Evolutionary conservation across 2,113 vertebrate species (phyloP).

Genomic region (Corythoichthys haematopterus): DNA sequence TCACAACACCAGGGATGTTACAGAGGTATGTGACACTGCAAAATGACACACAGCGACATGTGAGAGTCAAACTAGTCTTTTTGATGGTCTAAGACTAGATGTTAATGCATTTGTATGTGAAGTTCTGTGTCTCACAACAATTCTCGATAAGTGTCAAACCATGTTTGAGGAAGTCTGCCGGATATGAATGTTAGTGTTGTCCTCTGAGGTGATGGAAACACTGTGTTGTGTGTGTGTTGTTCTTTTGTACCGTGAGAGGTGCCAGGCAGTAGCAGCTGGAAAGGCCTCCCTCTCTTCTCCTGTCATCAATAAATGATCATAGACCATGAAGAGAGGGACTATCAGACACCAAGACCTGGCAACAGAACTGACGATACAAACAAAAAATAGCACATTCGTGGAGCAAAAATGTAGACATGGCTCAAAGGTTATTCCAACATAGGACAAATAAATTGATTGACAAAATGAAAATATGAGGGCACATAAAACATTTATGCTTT

Average conservation of each 20-base stretch:
- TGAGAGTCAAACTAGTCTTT: constrained; percentile 20
- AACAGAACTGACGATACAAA: constrained; percentile 37
- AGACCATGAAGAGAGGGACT: constrained; percentile 78
- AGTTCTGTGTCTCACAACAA: background rate
- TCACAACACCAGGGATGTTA: constrained; percentile 31
- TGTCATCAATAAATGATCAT: constrained; percentile 88
- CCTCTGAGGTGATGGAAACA: background rate
- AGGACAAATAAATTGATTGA: background rate
- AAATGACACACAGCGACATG: constrained; percentile 7
- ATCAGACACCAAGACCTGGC: constrained; percentile 62
- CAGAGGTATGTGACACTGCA: constrained; percentile 38
- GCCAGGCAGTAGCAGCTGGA: constrained; percentile 80
- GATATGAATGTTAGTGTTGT: background rate
- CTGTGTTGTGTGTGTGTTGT: constrained; percentile 23
- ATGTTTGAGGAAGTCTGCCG: background rate
- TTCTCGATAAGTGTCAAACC: background rate
- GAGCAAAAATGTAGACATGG: background rate
- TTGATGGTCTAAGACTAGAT: constrained; percentile 37
- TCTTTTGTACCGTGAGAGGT: constrained; percentile 41
- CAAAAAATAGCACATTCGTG: constrained; percentile 26
- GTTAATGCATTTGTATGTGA: constrained; percentile 26
- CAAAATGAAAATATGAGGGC: background rate
- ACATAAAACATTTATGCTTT: background rate
- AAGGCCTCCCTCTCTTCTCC: constrained; percentile 80
- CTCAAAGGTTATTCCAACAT: background rate